Conservation (phyloP, 1,140 invertebrate species). For the Propsilocerus akamusi region DNA sequence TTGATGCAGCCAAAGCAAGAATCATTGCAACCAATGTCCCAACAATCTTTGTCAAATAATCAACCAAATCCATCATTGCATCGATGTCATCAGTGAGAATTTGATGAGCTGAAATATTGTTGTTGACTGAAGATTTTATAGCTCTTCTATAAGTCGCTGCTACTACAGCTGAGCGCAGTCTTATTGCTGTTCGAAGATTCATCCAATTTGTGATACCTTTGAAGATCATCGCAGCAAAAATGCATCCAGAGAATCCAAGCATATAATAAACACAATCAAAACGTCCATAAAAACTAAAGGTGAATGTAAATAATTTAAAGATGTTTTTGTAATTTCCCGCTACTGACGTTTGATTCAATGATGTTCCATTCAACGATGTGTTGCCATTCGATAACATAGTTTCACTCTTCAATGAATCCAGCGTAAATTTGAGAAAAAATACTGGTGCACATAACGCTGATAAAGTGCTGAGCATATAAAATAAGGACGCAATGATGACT, state of each 20-base stretch:
- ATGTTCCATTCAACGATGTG: background rate
- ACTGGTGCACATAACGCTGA: constrained; percentile 11
- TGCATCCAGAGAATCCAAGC: background rate
- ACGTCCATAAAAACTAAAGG: constrained; percentile 11
- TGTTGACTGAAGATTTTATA: constrained; percentile 12
- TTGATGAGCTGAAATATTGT: constrained; percentile 12
- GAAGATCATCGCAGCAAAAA: background rate
- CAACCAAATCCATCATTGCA: constrained; percentile 6
- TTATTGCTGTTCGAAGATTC: constrained; percentile 12
- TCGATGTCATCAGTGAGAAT: background rate
- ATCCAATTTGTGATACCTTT: background rate
- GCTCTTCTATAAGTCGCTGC: constrained; percentile 14
- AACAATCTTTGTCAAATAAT: constrained; percentile 11
- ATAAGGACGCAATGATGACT: constrained; percentile 11
- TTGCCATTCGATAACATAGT: no score
- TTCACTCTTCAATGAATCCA: background rate
- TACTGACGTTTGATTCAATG: background rate
- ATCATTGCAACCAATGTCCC: constrained; percentile 6
- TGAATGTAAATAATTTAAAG: constrained; percentile 13
- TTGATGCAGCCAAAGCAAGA: background rate
- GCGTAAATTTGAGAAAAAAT: background rate
- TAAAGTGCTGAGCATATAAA: constrained; percentile 13
- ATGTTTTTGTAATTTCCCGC: constrained; percentile 8
- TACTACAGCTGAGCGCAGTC: constrained; percentile 13
- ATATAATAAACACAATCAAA: background rate